Percentiles rank a stretch among this genome's conserved stretches.
Conservation (phyloP, 2,888 invertebrate genomes). For the Phrixothrix hirtus region DNA sequence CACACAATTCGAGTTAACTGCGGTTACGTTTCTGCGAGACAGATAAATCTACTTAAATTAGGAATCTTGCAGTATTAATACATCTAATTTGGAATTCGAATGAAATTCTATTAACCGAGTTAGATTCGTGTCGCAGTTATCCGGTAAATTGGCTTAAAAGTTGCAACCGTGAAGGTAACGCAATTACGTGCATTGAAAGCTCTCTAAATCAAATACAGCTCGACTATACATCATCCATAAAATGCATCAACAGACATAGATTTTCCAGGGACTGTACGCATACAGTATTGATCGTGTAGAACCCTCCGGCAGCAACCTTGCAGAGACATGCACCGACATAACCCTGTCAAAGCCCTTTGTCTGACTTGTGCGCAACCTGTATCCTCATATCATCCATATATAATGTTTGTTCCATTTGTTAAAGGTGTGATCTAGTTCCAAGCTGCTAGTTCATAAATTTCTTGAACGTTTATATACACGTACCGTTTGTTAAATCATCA, state of each 20-base stretch:
- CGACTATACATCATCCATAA: slow-evolving; percentile 30
- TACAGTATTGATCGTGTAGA: slow-evolving; percentile 46
- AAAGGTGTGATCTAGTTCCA: slow-evolving; percentile 17
- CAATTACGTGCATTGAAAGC: not conserved
- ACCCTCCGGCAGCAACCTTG: slow-evolving; percentile 43
- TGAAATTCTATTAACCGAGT: not conserved
- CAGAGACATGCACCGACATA: slow-evolving; percentile 39
- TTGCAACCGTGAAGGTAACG: too few species aligned
- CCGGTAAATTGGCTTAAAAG: too few species aligned
- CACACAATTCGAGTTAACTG: not conserved
- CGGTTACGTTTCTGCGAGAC: not conserved
- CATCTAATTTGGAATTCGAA: not conserved
- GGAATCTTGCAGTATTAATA: not conserved
- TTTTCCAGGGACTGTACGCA: slow-evolving; percentile 44
- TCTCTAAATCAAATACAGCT: slow-evolving; percentile 6
- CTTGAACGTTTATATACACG: too few species aligned
- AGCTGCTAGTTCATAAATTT: too few species aligned
- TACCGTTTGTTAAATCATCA: too few species aligned
- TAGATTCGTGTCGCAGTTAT: too few species aligned
- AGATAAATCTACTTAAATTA: not conserved
- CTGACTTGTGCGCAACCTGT: slow-evolving; percentile 37
- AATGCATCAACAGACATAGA: slow-evolving; percentile 36
- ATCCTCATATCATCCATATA: slow-evolving; percentile 15
- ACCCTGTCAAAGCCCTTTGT: slow-evolving; percentile 41
- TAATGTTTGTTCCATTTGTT: slow-evolving; percentile 4